Percentiles rank a stretch among this genome's conserved stretches.
These are phyloP conservation scores for Hippocampus comes DNA, from an alignment of 2,113 vertebrate genomes.

Conservation along the genomic window DNA sequence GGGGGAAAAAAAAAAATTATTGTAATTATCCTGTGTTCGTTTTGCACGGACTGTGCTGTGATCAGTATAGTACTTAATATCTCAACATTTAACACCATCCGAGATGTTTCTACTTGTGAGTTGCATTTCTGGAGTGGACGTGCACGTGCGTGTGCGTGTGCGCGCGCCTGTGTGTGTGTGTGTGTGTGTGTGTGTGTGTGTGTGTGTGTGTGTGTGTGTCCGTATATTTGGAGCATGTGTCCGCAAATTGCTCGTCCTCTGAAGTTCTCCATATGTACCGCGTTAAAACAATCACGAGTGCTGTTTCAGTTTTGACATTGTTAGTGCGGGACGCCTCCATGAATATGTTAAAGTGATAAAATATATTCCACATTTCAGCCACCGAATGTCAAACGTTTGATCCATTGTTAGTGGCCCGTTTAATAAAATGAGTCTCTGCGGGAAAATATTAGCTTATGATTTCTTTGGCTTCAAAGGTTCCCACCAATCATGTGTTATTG, in stretches of 20 bases:
- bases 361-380: conserved; percentile 38
- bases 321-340: conserved; percentile 41
- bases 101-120: conserved; percentile 20
- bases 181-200: conserved; percentile 4
- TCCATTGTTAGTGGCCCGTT: conserved; percentile 2
- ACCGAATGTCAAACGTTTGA: conserved; percentile 32
- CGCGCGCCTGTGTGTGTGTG: not conserved
- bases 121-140: conserved; percentile 10
- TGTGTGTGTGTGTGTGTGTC: conserved; percentile 7
- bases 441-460: not conserved
- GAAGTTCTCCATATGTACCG: conserved; percentile 44
- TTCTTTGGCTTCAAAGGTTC: not conserved
- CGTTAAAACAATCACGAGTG: conserved; percentile 35
- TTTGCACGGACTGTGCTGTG: conserved; percentile 28
- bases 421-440: not conserved
- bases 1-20: conserved; percentile 23
- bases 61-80: conserved; percentile 19
- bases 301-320: conserved; percentile 47
- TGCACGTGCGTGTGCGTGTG: conserved; percentile 6
- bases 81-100: conserved; percentile 30
- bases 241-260: conserved; percentile 31
- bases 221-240: conserved; percentile 34
- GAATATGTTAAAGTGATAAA: conserved; percentile 39
- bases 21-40: conserved; percentile 33
- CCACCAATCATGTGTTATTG: not conserved